These are phyloP conservation scores for Empidonax alnorum DNA, from an alignment of 2,113 vertebrate genomes.

Conservation along the genomic window DNA sequence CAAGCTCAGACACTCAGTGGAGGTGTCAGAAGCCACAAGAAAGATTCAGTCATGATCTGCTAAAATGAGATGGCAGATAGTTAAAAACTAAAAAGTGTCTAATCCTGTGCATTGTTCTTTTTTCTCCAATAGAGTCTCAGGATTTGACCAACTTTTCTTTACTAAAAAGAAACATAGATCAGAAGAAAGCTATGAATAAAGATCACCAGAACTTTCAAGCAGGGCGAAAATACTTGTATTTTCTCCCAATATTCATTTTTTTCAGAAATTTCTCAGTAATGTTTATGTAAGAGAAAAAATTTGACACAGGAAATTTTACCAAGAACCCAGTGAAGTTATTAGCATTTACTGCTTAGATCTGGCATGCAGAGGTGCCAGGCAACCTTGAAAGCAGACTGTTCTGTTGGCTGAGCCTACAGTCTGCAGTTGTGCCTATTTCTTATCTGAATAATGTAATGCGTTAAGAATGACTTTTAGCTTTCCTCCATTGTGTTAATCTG, in stretches of 20 bases:
- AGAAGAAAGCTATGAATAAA: background rate
- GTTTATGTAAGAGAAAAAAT: background rate
- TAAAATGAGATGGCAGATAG: background rate
- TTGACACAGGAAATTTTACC: background rate
- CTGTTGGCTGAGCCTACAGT: background rate
- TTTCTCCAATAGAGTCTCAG: background rate
- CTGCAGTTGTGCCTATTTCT: background rate
- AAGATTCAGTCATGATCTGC: background rate
- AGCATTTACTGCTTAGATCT: background rate
- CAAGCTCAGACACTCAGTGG: background rate
- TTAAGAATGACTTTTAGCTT: background rate
- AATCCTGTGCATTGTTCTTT: fast-evolving
- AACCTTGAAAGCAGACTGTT: slow-evolving; percentile 7
- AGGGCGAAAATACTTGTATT: background rate
- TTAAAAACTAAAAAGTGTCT: background rate
- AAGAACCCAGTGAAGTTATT: background rate
- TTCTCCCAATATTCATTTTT: background rate
- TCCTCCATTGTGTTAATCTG: background rate
- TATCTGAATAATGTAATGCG: background rate
- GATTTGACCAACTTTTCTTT: background rate
- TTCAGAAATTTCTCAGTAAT: background rate
- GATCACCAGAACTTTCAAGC: background rate
- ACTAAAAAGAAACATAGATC: background rate
- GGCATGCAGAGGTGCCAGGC: background rate
- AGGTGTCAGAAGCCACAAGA: background rate